Conservation (phyloP, 1,140 invertebrate genomes). For the Proctacanthus coquilletti region DNA sequence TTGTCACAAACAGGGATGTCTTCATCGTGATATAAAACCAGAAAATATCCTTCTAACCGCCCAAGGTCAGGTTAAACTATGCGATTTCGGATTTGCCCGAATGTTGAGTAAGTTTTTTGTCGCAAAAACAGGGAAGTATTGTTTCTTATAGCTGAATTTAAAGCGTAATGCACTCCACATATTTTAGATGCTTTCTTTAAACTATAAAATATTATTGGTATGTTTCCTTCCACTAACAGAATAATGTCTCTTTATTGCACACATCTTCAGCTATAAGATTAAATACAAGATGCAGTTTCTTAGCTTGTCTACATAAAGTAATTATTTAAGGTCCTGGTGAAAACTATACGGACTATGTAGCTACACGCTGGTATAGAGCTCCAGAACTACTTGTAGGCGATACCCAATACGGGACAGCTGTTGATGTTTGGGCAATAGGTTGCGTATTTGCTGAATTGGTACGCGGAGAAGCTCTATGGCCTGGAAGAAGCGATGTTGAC, state of each 20-base stretch:
- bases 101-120: slow-evolving; percentile 68
- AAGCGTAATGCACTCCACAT: too few species aligned
- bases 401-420: slow-evolving; percentile 89
- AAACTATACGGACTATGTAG: slow-evolving; percentile 98
- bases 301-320: too few species aligned
- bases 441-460: slow-evolving; percentile 87
- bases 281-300: not conserved
- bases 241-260: not conserved
- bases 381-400: slow-evolving; percentile 95
- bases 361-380: slow-evolving; percentile 95
- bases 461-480: slow-evolving; percentile 91
- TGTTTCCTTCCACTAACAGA: not conserved
- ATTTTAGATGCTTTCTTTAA: too few species aligned
- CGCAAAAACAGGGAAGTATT: not conserved
- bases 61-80: slow-evolving; percentile 89
- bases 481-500: slow-evolving; percentile 95
- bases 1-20: slow-evolving; percentile 92
- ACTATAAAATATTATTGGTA: too few species aligned
- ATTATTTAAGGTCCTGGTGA: slow-evolving; percentile 62
- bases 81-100: slow-evolving; percentile 97
- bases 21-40: slow-evolving; percentile 95
- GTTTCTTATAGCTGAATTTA: not conserved
- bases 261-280: not conserved
- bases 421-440: slow-evolving; percentile 76
- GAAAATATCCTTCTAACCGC: slow-evolving; percentile 97